A percentile compares a stretch with the other conserved stretches of the same genome.
Conservation (phyloP, 2,797 vertebrate genomes). For the Fundulus diaphanus region DNA sequence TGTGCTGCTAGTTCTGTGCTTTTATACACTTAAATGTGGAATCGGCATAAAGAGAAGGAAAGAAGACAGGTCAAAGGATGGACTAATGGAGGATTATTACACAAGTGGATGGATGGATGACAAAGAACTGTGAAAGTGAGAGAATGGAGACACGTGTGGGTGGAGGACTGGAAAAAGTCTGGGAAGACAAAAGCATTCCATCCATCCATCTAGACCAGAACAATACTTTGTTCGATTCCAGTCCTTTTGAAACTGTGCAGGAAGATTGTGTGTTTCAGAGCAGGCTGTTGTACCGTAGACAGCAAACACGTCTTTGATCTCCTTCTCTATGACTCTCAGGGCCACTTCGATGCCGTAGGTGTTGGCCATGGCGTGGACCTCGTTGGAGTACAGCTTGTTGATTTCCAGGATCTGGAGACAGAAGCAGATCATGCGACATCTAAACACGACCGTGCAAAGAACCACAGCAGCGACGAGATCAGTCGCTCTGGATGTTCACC, state of each 20-base stretch:
- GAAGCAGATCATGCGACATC: not conserved
- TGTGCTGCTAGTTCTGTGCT: not conserved
- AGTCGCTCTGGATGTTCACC: not conserved
- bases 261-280: too few relatives aligned
- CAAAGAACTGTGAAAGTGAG: too few relatives aligned
- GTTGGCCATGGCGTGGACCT: slow-evolving; percentile 93
- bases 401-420: slow-evolving; percentile 87
- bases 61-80: too few relatives aligned
- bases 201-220: not conserved
- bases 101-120: too few relatives aligned
- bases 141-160: too few relatives aligned
- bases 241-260: not conserved
- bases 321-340: slow-evolving; percentile 93
- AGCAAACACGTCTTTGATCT: slow-evolving; percentile 97
- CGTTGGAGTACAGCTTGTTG: slow-evolving; percentile 91
- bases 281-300: slow-evolving; percentile 87
- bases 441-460: not conserved
- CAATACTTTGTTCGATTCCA: not conserved
- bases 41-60: not conserved
- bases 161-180: too few relatives aligned
- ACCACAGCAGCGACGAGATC: not conserved
- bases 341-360: slow-evolving; percentile 96
- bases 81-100: too few relatives aligned
- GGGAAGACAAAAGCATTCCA: too few relatives aligned
- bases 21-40: not conserved